phyloP scores from a whole-genome alignment of 2,888 invertebrate genomes.

The Lysandra coridon region DNA sequence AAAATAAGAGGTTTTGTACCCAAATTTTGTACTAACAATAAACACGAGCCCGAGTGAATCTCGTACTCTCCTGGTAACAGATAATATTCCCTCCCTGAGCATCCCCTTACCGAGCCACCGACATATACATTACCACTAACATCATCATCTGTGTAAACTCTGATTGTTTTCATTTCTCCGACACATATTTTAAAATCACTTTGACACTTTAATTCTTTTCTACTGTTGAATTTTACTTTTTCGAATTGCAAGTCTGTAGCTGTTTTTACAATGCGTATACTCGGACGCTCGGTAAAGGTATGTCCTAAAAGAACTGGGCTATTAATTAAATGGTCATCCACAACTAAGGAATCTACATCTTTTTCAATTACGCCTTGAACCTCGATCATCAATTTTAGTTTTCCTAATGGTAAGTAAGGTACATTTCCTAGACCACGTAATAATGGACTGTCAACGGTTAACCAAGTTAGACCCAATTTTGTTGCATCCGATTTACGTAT shows the following conservation, averaged over 20 bases:
- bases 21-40: neutral
- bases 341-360: slow-evolving; percentile 37
- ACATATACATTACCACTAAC: slow-evolving; percentile 9
- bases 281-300: slow-evolving; percentile 37
- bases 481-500: slow-evolving; percentile 38
- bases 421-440: slow-evolving; percentile 40
- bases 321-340: slow-evolving; percentile 38
- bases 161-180: slow-evolving; percentile 17
- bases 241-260: slow-evolving; percentile 33
- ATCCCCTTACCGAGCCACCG: slow-evolving; percentile 23
- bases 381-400: slow-evolving; percentile 32
- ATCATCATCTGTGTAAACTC: neutral
- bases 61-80: slow-evolving; percentile 26
- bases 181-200: neutral
- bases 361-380: slow-evolving; percentile 39
- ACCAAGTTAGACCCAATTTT: slow-evolving; percentile 37
- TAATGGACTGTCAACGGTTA: slow-evolving; percentile 33
- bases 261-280: slow-evolving; percentile 34
- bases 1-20: slow-evolving; percentile 2
- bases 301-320: slow-evolving; percentile 37
- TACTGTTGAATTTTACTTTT: neutral
- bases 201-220: neutral
- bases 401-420: slow-evolving; percentile 38
- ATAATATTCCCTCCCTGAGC: slow-evolving; percentile 5
- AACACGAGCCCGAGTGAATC: neutral